phyloP scores from a whole-genome alignment of 2,113 vertebrate species.

The Conger conger region DNA sequence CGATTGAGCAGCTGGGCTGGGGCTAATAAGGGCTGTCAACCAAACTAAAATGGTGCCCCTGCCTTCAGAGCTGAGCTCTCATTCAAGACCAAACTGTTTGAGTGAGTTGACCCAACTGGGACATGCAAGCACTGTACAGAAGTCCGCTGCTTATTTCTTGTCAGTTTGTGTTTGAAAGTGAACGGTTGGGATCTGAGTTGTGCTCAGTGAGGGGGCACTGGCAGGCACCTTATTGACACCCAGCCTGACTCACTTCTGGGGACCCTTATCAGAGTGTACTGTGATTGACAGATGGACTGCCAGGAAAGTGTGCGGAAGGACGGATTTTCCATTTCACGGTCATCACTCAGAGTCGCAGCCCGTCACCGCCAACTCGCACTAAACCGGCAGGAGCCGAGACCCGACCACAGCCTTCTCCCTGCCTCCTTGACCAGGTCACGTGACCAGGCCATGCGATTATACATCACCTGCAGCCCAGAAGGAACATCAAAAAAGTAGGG shows the following conservation, averaged over 20 bases:
- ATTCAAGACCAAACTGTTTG: neutral
- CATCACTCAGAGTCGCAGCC: conserved; percentile 28
- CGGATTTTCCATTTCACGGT: conserved; percentile 42
- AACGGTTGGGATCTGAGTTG: neutral
- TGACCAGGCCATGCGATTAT: neutral
- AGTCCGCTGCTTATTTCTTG: neutral
- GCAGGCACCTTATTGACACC: neutral
- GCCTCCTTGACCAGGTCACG: neutral
- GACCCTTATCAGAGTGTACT: conserved; percentile 13
- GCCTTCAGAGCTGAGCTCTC: neutral
- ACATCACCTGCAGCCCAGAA: neutral
- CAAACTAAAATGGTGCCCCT: neutral
- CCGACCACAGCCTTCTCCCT: neutral
- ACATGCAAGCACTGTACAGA: neutral
- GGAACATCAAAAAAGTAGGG: neutral
- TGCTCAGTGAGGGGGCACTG: no score
- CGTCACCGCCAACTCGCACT: conserved; percentile 3
- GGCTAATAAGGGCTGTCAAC: neutral
- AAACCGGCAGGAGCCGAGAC: neutral
- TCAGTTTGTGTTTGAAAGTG: neutral
- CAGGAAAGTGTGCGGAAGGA: neutral
- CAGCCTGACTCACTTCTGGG: neutral
- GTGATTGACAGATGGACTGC: conserved; percentile 17
- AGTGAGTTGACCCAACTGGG: neutral
- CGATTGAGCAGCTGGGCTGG: neutral